phyloP scores from a whole-genome alignment of 2,113 vertebrate genomes.

The Enhydra lutris region DNA sequence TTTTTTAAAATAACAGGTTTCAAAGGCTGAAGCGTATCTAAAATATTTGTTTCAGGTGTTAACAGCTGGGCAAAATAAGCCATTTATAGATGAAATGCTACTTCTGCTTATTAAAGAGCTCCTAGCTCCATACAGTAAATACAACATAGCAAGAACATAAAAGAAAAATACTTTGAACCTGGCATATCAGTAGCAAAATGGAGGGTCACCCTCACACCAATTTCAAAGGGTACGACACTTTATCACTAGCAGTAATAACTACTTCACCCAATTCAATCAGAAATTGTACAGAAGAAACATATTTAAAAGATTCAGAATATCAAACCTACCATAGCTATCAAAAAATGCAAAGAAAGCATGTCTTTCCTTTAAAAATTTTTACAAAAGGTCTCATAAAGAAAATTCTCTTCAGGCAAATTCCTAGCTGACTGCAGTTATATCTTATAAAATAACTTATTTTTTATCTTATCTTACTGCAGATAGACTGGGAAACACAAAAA shows the following conservation, averaged over 20 bases:
- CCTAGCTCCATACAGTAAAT: neutral
- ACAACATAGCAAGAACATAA: neutral
- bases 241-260: constrained; percentile 17
- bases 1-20: constrained; percentile 75
- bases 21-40: constrained; percentile 74
- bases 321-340: neutral
- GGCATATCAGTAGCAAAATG: neutral
- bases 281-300: neutral
- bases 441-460: neutral
- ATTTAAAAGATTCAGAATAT: neutral
- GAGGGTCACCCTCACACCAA: neutral
- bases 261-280: constrained; percentile 6
- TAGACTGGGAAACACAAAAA: neutral
- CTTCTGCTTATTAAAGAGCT: constrained; percentile 36
- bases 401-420: constrained; percentile 43
- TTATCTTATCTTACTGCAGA: neutral
- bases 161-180: neutral
- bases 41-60: constrained; percentile 73
- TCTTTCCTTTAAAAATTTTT: neutral
- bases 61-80: constrained; percentile 65
- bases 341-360: neutral
- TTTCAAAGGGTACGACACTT: neutral
- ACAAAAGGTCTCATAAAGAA: neutral
- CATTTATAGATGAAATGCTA: constrained; percentile 70
- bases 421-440: neutral